Base-by-base conservation (phyloP, 1,140 invertebrate genomes). In the Scaptomyza pallida region DNA sequence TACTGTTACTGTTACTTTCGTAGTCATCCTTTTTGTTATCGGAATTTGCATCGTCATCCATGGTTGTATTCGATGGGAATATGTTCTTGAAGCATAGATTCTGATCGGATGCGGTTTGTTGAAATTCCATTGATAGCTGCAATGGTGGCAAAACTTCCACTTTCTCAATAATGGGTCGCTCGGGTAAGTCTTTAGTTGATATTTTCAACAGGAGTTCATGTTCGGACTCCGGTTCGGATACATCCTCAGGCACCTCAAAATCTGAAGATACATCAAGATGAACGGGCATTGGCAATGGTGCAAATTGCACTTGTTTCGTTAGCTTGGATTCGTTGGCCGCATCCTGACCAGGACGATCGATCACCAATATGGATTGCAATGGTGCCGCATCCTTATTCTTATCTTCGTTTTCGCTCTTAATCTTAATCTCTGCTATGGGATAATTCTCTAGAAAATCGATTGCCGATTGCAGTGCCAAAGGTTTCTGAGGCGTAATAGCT, bases 271-370 rank as follows among this genome's bases (percentile, higher is more conserved):
- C 41, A 15, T 43, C 8, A 3, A 16, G 13, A 3, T 41, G n/a
- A n/a, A n/a, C n/a, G n/a, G n/a, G n/a, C n/a, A n/a, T n/a, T n/a
- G n/a, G n/a, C n/a, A n/a, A n/a, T n/a, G n/a, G 55, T 2, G 45
- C 63, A 45, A 68, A 68, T n/a, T 52, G 26, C 10, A 68, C 64
- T 23, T 68, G 64, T 15, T 68, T 68, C 33, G 1, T 17, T 26
- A 19, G 64, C 0, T 51, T 37, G 2, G 13, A 5, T 5, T 45
- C 40, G 10, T 10, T 15, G 3, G 15, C n/a, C 0, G n/a, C 30
- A 0, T 48, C 45, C 16, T 9, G 13, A n/a, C n/a, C n/a, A 8
- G 16, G 8, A 0, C 43, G 52, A 35, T 43, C 16, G 0, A 4
- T 2, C 5, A 48, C 33, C 3, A 60, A 33, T 10, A 67, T 67